A percentile compares a stretch with the other conserved stretches of the same genome.
These are phyloP conservation scores for Hypomecis punctinalis DNA, from an alignment of 2,888 invertebrate species.

Conservation along the genomic window DNA sequence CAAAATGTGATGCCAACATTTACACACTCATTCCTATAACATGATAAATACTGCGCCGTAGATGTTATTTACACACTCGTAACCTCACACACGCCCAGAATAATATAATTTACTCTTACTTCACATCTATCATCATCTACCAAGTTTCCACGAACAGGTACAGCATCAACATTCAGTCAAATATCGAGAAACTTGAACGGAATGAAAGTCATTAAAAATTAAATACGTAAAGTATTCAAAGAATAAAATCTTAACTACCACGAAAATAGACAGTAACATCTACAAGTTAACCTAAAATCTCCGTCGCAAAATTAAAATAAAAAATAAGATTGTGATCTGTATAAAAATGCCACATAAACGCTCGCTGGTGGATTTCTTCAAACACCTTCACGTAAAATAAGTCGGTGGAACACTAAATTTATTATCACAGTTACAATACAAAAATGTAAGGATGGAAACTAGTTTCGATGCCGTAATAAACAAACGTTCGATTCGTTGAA, in stretches of 20 bases:
- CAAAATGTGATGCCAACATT: conserved; percentile 65
- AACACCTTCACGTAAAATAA: conserved; percentile 71
- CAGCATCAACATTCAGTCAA: conserved; percentile 77
- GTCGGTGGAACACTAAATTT: conserved; percentile 82
- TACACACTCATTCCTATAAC: conserved; percentile 49
- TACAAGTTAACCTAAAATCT: conserved; percentile 64
- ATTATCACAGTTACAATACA: conserved; percentile 84
- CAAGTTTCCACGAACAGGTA: conserved; percentile 62
- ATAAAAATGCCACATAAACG: conserved; percentile 64
- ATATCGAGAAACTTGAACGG: conserved; percentile 74
- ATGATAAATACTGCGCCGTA: conserved; percentile 50
- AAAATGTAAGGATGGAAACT: conserved; percentile 74
- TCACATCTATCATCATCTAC: conserved; percentile 57
- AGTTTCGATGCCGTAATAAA: conserved; percentile 57
- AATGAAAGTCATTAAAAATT: conserved; percentile 80
- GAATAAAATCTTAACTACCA: conserved; percentile 70
- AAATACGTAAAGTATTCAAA: conserved; percentile 81
- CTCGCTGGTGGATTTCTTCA: conserved; percentile 80
- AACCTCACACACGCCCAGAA: conserved; percentile 50
- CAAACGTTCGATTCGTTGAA: conserved; percentile 73
- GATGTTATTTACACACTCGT: conserved; percentile 61
- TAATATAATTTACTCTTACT: conserved; percentile 43
- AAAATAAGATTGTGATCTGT: conserved; percentile 77
- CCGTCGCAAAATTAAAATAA: conserved; percentile 72
- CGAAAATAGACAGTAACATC: conserved; percentile 65